These are phyloP conservation scores for Zaprionus capensis DNA, from an alignment of 1,140 invertebrate species.

Conservation along the genomic window DNA sequence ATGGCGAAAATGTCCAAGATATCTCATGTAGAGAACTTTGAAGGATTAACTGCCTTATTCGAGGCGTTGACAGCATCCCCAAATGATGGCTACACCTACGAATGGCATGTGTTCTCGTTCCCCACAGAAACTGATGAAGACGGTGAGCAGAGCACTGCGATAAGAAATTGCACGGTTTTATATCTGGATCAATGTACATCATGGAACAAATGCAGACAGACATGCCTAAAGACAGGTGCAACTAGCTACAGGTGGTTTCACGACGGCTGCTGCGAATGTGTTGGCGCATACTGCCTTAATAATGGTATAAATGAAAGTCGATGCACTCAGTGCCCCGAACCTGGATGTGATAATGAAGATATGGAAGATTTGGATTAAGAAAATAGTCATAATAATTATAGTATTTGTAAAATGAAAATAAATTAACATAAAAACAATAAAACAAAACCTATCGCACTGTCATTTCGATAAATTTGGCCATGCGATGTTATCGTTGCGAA, in stretches of 20 bases:
- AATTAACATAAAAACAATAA: neutral
- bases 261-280: conserved; percentile 97
- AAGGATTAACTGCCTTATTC: conserved; percentile 92
- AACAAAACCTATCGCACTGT: neutral
- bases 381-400: neutral
- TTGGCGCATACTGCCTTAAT: conserved; percentile 93
- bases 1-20: conserved; percentile 86
- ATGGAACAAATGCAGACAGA: conserved; percentile 89
- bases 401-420: neutral
- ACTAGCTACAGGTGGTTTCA: conserved; percentile 92
- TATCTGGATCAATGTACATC: conserved; percentile 96
- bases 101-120: conserved; percentile 91
- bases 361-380: conserved; percentile 10
- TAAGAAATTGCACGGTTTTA: conserved; percentile 93
- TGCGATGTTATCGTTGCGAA: neutral
- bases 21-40: conserved; percentile 94
- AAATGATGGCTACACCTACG: conserved; percentile 85
- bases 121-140: conserved; percentile 86
- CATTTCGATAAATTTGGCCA: conserved; percentile 61
- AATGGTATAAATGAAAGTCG: conserved; percentile 87
- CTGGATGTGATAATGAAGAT: conserved; percentile 48
- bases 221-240: conserved; percentile 68
- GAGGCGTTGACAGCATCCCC: conserved; percentile 91
- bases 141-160: neutral
- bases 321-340: conserved; percentile 64